Base-by-base conservation (phyloP, 2,113 vertebrate genomes). In the Ictalurus furcatus region DNA sequence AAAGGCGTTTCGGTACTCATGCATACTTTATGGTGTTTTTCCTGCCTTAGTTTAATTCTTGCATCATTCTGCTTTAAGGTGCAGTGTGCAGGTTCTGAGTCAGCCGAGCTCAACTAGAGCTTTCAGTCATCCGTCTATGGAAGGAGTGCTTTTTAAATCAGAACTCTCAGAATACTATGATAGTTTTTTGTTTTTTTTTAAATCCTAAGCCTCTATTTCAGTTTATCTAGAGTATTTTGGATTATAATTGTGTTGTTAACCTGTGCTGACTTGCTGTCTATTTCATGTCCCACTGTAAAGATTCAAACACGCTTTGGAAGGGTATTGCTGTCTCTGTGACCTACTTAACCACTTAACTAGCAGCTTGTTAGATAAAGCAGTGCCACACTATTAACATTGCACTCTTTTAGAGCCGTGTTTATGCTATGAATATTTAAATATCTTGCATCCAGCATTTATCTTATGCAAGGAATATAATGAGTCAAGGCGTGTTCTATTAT, bases 11-110 rank as follows among this genome's bases (percentile, higher is more conserved):
- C 8, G 30, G 37, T 63, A 52, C 76, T 85, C 73, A 85, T 87
- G 40, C 52, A 87, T 87, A 23, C 69, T 90, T 90, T 54, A 91
- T 85, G 61, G 17, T 87, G 79, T 88, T 88, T 86, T 88, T 78
- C 86, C 86, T 76, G 19, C 69, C 58, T 25, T 0, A 17, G 63
- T 89, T 87, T 76, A 79, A 85, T 87, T 89, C 80, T 91, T 87
- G 88, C 84, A 76, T 91, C 88, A 89, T 85, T 87, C 28, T 74
- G 59, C 81, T 85, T 61, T 85, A 71, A 40, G 87, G 59, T 87
- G 63, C 78, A 23, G 12, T 69, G 81, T 79, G 67, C 81, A 89
- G 80, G 83, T 89, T 85, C 76, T 80, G 74, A 87, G 56, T 79
- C 58, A 87, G 30, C n/a, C 56, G 58, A 71, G 88, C 44, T 83